Conservation (phyloP, 2,888 invertebrate species). For the Thymelicus lineola region DNA sequence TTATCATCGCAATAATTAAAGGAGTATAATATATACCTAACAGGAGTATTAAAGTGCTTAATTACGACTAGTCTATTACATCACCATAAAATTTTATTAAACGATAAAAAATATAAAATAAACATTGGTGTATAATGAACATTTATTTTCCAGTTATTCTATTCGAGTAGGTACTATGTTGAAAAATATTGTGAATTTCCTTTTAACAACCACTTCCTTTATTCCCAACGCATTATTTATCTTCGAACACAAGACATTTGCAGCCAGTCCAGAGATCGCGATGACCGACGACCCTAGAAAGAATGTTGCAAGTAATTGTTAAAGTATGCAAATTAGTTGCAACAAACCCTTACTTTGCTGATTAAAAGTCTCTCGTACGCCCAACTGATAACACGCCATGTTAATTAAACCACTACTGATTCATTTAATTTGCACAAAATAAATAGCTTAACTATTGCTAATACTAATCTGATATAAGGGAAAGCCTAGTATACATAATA, state of each 20-base stretch:
- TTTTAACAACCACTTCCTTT: not conserved
- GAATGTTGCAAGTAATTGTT: slow-evolving; percentile 77
- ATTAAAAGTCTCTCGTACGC: slow-evolving; percentile 59
- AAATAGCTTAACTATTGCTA: slow-evolving; percentile 40
- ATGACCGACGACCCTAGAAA: slow-evolving; percentile 56
- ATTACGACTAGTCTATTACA: no score
- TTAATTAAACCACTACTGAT: slow-evolving; percentile 59
- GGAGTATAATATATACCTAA: no score
- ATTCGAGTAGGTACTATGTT: no score
- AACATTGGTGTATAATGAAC: no score
- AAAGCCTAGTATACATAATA: not conserved
- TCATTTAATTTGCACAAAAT: slow-evolving; percentile 48
- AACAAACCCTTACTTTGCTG: slow-evolving; percentile 45
- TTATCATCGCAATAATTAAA: no score
- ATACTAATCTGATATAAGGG: slow-evolving; percentile 30
- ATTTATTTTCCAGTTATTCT: no score
- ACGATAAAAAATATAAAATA: no score
- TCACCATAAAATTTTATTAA: no score
- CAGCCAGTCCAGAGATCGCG: slow-evolving; percentile 46
- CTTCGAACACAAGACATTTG: slow-evolving; percentile 31
- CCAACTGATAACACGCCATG: slow-evolving; percentile 59
- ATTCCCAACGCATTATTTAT: slow-evolving; percentile 29
- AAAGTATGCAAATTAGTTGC: slow-evolving; percentile 74
- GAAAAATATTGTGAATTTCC: not conserved
- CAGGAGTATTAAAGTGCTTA: no score